A percentile compares a stretch with the other conserved stretches of the same genome.
Evolutionary conservation across 2,888 invertebrate species (phyloP).

Genomic region (Pseudococcus longispinus): DNA sequence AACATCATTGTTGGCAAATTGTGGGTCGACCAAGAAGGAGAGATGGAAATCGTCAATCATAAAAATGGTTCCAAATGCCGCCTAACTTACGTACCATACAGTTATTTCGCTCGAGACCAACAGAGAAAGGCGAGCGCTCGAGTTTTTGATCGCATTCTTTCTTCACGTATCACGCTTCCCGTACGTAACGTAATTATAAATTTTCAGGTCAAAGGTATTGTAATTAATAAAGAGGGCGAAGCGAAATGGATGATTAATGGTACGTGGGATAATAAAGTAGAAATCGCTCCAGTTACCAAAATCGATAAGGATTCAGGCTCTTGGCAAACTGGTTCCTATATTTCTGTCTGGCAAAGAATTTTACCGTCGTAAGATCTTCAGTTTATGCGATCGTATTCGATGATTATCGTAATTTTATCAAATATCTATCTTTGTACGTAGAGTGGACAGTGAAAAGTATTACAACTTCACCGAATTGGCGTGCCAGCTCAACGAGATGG

Average conservation of each 20-base stretch:
- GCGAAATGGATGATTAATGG: slow-evolving; percentile 76
- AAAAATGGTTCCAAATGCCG: slow-evolving; percentile 91
- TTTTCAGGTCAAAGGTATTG: slow-evolving; percentile 73
- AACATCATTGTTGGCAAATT: slow-evolving; percentile 99
- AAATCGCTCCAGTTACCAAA: slow-evolving; percentile 87
- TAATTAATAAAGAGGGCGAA: slow-evolving; percentile 68
- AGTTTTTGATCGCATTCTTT: neutral
- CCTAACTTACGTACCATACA: slow-evolving; percentile 96
- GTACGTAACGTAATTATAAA: neutral
- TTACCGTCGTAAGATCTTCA: slow-evolving; percentile 71
- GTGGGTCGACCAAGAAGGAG: slow-evolving; percentile 99
- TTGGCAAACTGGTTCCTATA: slow-evolving; percentile 89
- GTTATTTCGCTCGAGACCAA: slow-evolving; percentile 96
- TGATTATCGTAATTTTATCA: neutral
- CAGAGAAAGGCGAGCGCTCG: slow-evolving; percentile 75
- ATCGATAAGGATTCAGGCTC: slow-evolving; percentile 81
- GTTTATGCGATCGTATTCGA: neutral
- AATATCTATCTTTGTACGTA: slow-evolving; percentile 60
- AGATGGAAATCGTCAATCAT: slow-evolving; percentile 96
- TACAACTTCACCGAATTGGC: slow-evolving; percentile 96
- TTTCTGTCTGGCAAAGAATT: slow-evolving; percentile 85
- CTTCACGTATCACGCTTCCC: neutral
- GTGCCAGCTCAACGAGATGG: slow-evolving; percentile 94
- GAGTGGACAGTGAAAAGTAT: slow-evolving; percentile 74
- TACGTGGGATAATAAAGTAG: slow-evolving; percentile 95